Base-by-base conservation (phyloP, 2,888 invertebrate genomes). In the Caenorhabditis sp. region DNA sequence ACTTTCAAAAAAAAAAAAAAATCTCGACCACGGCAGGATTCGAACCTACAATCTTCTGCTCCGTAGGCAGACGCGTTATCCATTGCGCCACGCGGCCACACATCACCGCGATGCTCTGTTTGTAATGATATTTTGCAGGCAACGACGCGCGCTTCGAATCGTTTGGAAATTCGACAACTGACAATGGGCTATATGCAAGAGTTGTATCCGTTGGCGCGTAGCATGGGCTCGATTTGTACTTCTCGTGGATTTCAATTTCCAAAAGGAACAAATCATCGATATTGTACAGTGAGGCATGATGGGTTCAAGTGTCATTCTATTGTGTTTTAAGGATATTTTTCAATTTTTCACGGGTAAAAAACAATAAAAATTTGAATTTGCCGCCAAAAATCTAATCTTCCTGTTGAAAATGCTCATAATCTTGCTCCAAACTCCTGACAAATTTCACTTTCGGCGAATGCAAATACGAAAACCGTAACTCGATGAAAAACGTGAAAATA, bases 21-120 rank as follows among this genome's bases (percentile, higher is more conserved):
- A 12, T 43, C 43, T 79, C 77, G 75, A 78, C 75, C 78, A 76
- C 79, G 77, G 77, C 84, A 85, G 87, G 87, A 85, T 82, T 87
- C 87, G 86, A 87, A 87, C 84, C 87, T 87, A 77, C 84, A 87
- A 87, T 87, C 87, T 87, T 86, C 86, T 83, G 86, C 81, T 87
- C 83, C 86, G 87, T 87, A 87, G 87, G 81, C 85, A 83, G 87
- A 85, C 86, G 85, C 86, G 77, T 78, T 78, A 78, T 75, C 77
- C 77, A 78, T 77, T 78, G 73, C 76, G 77, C 72, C 77, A 77
- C 68, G 61, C 64, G 63, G 65, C 66, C 68, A 57, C 31, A 31
- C 31, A 31, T 6, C 31, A 31, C 31, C 31, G 4, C 31, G 8
- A 12, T 17, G 3, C 43, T 14, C 43, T 43, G 5, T 43, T 43